These are phyloP conservation scores for Sinocyclocheilus rhinocerous DNA, from an alignment of 2,113 vertebrate species.

Conservation along the genomic window DNA sequence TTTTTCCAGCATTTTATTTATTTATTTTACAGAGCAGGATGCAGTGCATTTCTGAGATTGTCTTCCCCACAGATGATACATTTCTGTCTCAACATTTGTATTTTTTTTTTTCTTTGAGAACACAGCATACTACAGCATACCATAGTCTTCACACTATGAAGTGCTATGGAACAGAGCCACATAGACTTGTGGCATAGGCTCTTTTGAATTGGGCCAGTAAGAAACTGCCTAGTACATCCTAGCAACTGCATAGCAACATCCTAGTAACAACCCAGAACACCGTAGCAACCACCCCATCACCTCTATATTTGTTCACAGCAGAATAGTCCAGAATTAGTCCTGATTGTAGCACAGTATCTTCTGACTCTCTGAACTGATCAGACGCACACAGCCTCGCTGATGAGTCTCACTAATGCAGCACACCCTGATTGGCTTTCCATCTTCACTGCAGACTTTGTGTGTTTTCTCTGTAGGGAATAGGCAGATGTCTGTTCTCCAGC, in stretches of 20 bases:
- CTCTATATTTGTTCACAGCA: background rate
- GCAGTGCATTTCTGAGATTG: no score
- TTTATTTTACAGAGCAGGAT: no score
- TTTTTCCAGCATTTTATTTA: no score
- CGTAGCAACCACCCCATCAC: background rate
- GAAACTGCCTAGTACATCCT: background rate
- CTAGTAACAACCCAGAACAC: background rate
- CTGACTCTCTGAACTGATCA: constrained; percentile 52
- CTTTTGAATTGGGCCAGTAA: background rate
- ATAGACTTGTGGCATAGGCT: background rate
- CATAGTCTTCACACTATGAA: no score
- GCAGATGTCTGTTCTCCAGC: constrained; percentile 10
- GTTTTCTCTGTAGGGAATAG: constrained; percentile 44
- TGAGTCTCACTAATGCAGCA: background rate
- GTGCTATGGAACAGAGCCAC: background rate
- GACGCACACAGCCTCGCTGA: constrained; percentile 3
- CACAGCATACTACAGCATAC: no score
- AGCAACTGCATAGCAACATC: background rate
- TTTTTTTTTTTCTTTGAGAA: no score
- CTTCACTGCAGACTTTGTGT: background rate
- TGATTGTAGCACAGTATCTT: background rate
- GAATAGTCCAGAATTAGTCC: background rate
- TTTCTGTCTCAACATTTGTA: no score
- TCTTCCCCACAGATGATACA: no score
- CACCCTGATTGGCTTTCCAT: background rate